phyloP scores from a whole-genome alignment of 2,113 vertebrate species.

The Montifringilla adamsi region DNA sequence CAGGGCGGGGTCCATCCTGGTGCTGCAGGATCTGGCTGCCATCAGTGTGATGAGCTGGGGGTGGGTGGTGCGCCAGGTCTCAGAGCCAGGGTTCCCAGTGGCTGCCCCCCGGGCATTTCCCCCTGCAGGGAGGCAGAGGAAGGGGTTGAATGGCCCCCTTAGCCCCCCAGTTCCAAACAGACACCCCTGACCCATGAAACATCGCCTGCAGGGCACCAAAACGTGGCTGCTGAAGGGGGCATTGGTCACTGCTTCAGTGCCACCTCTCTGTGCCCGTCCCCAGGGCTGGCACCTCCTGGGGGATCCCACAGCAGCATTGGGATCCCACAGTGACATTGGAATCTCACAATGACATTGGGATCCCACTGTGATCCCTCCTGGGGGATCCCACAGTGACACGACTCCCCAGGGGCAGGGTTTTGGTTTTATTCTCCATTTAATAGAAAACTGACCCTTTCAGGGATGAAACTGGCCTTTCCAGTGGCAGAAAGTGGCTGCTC shows the following conservation, averaged over 20 bases:
- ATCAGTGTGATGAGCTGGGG: background rate
- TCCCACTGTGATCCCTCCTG: too few species aligned
- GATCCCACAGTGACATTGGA: background rate
- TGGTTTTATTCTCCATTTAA: background rate
- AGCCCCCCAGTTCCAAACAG: background rate
- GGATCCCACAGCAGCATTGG: accelerated
- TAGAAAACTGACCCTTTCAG: background rate
- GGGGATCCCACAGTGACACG: background rate
- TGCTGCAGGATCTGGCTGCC: background rate
- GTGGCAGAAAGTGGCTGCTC: accelerated
- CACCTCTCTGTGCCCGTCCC: background rate
- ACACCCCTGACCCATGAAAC: background rate
- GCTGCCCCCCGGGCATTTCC: background rate
- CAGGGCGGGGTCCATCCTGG: accelerated
- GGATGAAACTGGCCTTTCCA: background rate
- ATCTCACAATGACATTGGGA: background rate
- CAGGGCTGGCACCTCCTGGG: background rate
- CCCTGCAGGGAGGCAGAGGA: background rate
- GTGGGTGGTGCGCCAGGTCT: background rate
- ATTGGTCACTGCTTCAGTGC: background rate
- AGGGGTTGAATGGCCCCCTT: accelerated
- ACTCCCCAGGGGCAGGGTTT: background rate
- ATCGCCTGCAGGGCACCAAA: background rate
- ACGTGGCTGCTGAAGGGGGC: background rate
- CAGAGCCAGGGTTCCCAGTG: background rate